Conservation (phyloP, 2,113 vertebrate species). For the Solea senegalensis region DNA sequence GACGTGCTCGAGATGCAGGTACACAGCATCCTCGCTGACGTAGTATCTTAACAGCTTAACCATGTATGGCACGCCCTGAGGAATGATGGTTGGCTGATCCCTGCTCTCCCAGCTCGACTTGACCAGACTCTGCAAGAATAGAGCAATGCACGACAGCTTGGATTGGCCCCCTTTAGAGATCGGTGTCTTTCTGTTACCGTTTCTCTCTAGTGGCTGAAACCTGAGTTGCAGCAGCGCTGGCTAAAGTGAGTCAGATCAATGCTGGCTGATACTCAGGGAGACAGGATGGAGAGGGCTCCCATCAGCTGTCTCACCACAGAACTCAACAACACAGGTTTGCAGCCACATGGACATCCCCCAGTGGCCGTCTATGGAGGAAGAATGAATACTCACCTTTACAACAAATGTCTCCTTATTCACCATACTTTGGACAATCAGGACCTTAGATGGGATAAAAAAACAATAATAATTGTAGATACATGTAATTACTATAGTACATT, state of each 20-base stretch:
- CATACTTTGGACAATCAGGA: constrained; percentile 90
- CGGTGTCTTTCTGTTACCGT: background rate
- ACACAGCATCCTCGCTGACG: constrained; percentile 92
- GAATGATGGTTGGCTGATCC: constrained; percentile 91
- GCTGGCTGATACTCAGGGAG: constrained; percentile 32
- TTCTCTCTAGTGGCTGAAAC: constrained; percentile 59
- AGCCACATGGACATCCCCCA: constrained; percentile 16
- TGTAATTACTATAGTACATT: too few relatives aligned
- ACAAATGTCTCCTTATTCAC: constrained; percentile 89
- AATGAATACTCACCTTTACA: constrained; percentile 87
- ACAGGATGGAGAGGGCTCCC: constrained; percentile 48
- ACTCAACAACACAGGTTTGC: constrained; percentile 13
- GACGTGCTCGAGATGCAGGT: constrained; percentile 92
- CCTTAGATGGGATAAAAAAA: constrained; percentile 77
- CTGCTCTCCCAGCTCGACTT: constrained; percentile 88
- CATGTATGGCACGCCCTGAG: constrained; percentile 96
- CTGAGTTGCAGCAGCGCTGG: constrained; percentile 39
- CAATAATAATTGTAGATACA: background rate
- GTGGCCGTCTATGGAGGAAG: background rate
- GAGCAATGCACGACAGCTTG: background rate
- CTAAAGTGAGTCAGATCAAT: constrained; percentile 68
- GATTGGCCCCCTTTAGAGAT: constrained; percentile 8
- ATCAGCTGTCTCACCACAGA: constrained; percentile 31
- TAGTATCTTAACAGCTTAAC: constrained; percentile 92
- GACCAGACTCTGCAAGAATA: constrained; percentile 86